phyloP scores from a whole-genome alignment of 2,797 vertebrate species.

The Melanotaenia maccullochi region DNA sequence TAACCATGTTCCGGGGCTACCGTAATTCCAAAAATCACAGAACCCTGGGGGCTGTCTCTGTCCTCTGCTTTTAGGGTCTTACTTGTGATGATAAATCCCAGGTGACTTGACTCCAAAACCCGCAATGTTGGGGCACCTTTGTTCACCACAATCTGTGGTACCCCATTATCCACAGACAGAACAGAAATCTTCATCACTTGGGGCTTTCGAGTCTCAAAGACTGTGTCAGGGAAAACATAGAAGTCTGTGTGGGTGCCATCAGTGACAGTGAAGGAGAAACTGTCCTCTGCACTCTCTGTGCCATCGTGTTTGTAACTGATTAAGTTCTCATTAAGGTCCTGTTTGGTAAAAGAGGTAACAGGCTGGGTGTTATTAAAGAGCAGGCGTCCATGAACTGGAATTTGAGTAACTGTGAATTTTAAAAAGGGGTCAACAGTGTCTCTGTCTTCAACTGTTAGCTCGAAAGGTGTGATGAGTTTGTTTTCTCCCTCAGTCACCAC shows the following conservation, averaged over 20 bases:
- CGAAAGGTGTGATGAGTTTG: constrained; percentile 96
- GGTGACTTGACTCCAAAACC: constrained; percentile 85
- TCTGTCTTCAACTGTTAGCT: constrained; percentile 93
- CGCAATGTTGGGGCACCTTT: constrained; percentile 90
- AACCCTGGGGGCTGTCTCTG: constrained; percentile 86
- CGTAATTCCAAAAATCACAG: constrained; percentile 89
- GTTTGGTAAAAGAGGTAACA: constrained; percentile 90
- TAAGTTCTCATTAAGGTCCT: constrained; percentile 95
- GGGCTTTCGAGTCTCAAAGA: constrained; percentile 90
- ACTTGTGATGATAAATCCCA: constrained; percentile 92
- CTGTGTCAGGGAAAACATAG: constrained; percentile 94
- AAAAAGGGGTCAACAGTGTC: constrained; percentile 89
- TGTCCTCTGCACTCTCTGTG: constrained; percentile 89
- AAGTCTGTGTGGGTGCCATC: constrained; percentile 96
- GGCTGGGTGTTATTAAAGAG: constrained; percentile 88
- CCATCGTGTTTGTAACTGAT: constrained; percentile 96
- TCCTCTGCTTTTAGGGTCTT: constrained; percentile 93
- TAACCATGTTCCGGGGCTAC: constrained; percentile 88
- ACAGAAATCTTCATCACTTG: constrained; percentile 92
- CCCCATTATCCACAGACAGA: constrained; percentile 89
- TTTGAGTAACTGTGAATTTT: constrained; percentile 90
- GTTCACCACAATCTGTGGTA: constrained; percentile 91
- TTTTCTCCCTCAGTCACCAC: constrained; percentile 88
- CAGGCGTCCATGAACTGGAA: constrained; percentile 91
- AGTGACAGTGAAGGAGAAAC: constrained; percentile 94